phyloP scores from a whole-genome alignment of 2,113 vertebrate species.

The Erythrocebus patas region DNA sequence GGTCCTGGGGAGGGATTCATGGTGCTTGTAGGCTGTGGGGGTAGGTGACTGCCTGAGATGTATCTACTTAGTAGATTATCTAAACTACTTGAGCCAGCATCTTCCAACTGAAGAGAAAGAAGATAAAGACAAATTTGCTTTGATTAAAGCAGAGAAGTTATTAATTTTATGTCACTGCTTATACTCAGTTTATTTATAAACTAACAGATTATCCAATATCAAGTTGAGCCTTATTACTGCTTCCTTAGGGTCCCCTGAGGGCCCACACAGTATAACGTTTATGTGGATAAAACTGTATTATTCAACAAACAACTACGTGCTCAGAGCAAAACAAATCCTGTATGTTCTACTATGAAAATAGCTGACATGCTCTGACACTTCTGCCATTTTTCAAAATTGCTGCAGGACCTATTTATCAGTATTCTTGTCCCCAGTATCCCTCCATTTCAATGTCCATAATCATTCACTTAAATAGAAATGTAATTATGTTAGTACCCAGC shows the following conservation, averaged over 20 bases:
- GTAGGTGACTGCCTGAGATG: conserved; percentile 93
- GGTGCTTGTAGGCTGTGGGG: conserved; percentile 87
- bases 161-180: background rate
- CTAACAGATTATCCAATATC: background rate
- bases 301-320: background rate
- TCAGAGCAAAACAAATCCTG: background rate
- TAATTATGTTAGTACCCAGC: background rate
- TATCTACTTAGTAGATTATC: conserved; percentile 94
- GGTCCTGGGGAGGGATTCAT: conserved; percentile 96
- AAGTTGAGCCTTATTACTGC: background rate
- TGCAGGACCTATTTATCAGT: background rate
- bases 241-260: background rate
- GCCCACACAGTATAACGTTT: background rate
- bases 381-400: background rate
- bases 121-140: conserved; percentile 54
- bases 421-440: background rate
- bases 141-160: conserved; percentile 43
- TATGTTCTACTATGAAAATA: background rate
- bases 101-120: conserved; percentile 89
- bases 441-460: background rate
- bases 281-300: background rate
- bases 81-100: conserved; percentile 95
- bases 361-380: background rate
- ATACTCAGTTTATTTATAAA: background rate
- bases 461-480: background rate